Evolutionary conservation across 2,888 invertebrate species (phyloP).

Genomic region (Anarsia innoxiella): DNA sequence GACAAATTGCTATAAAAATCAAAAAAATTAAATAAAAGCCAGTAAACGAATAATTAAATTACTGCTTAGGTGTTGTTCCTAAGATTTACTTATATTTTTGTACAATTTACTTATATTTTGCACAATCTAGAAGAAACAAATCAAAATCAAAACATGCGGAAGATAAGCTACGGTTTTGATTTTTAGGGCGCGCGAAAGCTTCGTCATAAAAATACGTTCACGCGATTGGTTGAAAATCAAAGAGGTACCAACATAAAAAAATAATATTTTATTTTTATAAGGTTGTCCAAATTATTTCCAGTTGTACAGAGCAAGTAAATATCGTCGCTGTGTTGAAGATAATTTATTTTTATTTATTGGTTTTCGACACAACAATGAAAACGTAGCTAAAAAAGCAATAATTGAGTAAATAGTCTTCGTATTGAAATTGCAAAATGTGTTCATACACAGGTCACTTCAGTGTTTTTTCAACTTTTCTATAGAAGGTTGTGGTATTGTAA

Average conservation of each 20-base stretch:
- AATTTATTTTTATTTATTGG: constrained; percentile 64
- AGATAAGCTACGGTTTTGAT: no score
- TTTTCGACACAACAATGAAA: constrained; percentile 44
- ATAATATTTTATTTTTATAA: constrained; percentile 45
- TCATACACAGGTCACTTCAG: constrained; percentile 39
- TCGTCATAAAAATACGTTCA: constrained; percentile 40
- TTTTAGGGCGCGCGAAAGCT: constrained; percentile 62
- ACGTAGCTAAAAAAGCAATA: constrained; percentile 40
- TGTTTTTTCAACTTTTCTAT: constrained; percentile 67
- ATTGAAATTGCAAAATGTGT: constrained; percentile 40
- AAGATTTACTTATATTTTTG: no score
- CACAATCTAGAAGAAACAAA: no score
- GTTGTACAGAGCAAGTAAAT: constrained; percentile 69
- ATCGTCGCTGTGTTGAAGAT: constrained; percentile 52
- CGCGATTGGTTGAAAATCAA: constrained; percentile 50
- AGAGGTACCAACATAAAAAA: constrained; percentile 55
- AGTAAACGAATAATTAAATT: no score
- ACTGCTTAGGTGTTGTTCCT: no score
- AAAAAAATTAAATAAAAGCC: no score
- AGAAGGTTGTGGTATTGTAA: constrained; percentile 68
- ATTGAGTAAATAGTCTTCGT: constrained; percentile 30
- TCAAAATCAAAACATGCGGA: no score
- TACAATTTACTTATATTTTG: no score
- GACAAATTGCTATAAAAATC: no score
- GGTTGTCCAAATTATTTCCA: constrained; percentile 68